A percentile compares a stretch with the other conserved stretches of the same genome.
phyloP scores from a whole-genome alignment of 1,140 invertebrate genomes.

The Caenorhabditis tropicalis region DNA sequence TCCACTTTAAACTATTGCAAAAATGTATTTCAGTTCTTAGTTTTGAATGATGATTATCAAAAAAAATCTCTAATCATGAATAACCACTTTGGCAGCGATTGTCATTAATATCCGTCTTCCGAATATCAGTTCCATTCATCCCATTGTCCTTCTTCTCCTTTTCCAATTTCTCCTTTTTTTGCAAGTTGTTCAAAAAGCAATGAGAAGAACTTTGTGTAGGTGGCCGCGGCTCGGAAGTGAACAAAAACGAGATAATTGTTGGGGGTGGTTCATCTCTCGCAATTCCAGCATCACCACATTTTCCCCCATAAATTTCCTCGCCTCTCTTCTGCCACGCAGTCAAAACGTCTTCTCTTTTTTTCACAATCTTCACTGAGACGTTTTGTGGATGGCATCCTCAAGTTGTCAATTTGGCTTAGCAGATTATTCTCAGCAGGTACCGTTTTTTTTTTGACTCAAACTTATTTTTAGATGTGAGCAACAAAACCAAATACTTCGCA shows the following conservation, averaged over 20 bases:
- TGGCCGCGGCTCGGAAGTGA: background rate
- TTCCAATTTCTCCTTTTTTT: background rate
- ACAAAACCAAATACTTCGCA: no score
- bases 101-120: no score
- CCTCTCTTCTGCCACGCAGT: background rate
- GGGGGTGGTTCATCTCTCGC: constrained; percentile 32
- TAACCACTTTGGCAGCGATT: no score
- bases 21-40: no score
- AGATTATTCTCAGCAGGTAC: background rate
- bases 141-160: background rate
- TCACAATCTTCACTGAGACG: background rate
- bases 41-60: no score
- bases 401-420: background rate
- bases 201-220: background rate
- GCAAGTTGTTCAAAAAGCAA: background rate
- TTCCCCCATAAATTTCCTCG: background rate
- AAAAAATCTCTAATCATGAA: no score
- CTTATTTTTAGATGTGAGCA: no score
- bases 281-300: background rate
- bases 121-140: background rate
- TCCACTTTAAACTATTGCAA: no score
- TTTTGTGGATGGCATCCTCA: background rate
- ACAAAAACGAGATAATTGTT: constrained; percentile 29
- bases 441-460: background rate
- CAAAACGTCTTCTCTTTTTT: background rate